Conservation (phyloP, 2,888 invertebrate species). For the Sinohyriopsis cumingii region DNA sequence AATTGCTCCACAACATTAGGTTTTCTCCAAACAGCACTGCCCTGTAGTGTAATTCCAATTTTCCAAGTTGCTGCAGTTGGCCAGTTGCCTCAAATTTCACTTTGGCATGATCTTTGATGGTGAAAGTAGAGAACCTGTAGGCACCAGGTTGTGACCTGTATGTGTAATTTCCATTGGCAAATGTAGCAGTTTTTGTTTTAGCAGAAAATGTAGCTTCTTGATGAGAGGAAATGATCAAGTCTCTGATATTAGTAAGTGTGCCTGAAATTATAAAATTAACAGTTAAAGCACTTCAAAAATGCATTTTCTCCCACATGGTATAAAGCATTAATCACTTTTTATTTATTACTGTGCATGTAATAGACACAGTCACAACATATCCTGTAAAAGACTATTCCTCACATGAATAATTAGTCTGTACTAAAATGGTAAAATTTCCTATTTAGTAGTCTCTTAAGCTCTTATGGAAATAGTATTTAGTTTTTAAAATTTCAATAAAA, state of each 20-base stretch:
- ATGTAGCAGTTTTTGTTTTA: constrained; percentile 42
- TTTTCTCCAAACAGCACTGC: constrained; percentile 39
- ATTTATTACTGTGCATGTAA: too few species aligned
- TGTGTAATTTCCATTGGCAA: constrained; percentile 32
- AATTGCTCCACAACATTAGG: constrained; percentile 42
- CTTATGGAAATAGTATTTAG: too few species aligned
- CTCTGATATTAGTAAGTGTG: constrained; percentile 46
- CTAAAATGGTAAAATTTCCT: too few species aligned
- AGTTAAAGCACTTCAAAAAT: too few species aligned
- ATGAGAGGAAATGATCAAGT: constrained; percentile 47
- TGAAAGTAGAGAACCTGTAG: constrained; percentile 52
- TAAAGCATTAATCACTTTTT: too few species aligned
- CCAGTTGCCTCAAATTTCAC: constrained; percentile 41
- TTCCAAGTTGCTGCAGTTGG: constrained; percentile 36
- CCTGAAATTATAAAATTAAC: constrained; percentile 32
- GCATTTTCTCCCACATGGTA: too few species aligned
- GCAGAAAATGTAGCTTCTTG: constrained; percentile 49
- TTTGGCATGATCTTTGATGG: constrained; percentile 45
- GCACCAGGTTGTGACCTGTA: constrained; percentile 40
- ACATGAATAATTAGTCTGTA: too few species aligned
- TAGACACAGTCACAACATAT: too few species aligned
- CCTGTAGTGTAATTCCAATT: constrained; percentile 50
- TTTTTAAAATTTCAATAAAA: too few species aligned
- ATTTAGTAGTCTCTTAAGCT: too few species aligned
- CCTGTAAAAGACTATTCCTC: too few species aligned